Evolutionary conservation across 1,140 invertebrate genomes (phyloP).

Genomic region (Leptoteleia sp.): DNA sequence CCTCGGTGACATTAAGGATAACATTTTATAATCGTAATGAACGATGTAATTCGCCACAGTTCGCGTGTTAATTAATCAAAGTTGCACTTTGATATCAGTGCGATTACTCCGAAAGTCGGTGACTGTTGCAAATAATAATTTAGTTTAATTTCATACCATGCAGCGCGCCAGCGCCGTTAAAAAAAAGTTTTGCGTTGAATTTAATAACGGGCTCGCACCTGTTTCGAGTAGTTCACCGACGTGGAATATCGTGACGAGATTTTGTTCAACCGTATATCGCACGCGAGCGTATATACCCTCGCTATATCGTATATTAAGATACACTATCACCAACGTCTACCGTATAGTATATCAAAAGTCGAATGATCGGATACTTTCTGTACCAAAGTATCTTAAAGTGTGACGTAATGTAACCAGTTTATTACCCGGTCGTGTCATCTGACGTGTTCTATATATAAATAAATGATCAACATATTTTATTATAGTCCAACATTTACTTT

Average conservation of each 20-base stretch:
- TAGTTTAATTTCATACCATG: constrained; percentile 64
- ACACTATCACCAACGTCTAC: constrained; percentile 32
- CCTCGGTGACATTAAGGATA: too few species aligned
- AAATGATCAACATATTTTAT: constrained; percentile 6
- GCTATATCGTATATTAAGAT: constrained; percentile 55
- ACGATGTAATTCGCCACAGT: constrained; percentile 28
- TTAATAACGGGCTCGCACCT: constrained; percentile 67
- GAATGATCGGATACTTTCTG: constrained; percentile 45
- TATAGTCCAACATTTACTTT: neutral
- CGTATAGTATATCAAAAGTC: constrained; percentile 41
- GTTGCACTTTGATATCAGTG: constrained; percentile 30
- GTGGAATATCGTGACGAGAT: constrained; percentile 66
- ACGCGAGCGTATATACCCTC: constrained; percentile 30
- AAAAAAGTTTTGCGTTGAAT: constrained; percentile 61
- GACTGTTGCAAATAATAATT: constrained; percentile 56
- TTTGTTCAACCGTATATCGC: constrained; percentile 54
- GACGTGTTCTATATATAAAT: constrained; percentile 18
- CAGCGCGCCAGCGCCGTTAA: constrained; percentile 10
- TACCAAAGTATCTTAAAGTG: constrained; percentile 20
- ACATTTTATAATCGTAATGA: constrained; percentile 47
- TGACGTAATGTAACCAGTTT: constrained; percentile 30
- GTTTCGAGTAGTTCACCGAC: constrained; percentile 65
- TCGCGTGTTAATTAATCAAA: constrained; percentile 59
- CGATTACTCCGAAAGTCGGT: constrained; percentile 33
- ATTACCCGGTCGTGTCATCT: neutral